phyloP scores from a whole-genome alignment of 1,140 invertebrate species.

The Solen grandis region DNA sequence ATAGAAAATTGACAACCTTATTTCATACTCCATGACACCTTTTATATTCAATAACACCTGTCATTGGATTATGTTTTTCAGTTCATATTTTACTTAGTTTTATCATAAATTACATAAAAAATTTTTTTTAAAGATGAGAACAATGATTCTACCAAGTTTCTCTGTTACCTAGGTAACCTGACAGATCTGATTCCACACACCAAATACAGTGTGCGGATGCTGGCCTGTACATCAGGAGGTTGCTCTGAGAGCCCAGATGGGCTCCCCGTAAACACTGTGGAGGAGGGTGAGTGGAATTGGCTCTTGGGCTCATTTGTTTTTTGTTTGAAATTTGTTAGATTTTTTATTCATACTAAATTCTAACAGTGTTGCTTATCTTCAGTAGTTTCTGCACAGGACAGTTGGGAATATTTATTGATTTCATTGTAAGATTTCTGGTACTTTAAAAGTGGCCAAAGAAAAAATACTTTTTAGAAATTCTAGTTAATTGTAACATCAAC shows the following conservation, averaged over 20 bases:
- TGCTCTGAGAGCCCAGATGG: constrained; percentile 76
- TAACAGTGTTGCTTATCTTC: no score
- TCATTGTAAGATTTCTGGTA: no score
- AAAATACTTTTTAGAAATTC: no score
- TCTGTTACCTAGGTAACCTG: constrained; percentile 69
- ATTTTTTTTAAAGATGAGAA: not conserved
- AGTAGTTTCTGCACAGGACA: no score
- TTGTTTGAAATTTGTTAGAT: not conserved
- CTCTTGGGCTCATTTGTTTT: not conserved
- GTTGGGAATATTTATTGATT: no score
- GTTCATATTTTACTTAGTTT: no score
- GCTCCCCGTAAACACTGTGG: constrained; percentile 66
- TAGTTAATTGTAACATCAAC: no score
- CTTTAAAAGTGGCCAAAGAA: no score
- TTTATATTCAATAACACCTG: no score
- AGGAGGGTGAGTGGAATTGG: constrained; percentile 77
- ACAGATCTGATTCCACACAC: constrained; percentile 76
- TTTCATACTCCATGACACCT: no score
- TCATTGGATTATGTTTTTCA: no score
- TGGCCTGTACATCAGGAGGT: constrained; percentile 77
- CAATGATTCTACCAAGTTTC: not conserved
- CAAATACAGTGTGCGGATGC: constrained; percentile 73
- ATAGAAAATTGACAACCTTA: no score
- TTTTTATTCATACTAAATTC: not conserved
- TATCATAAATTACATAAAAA: not conserved